Percentiles rank a stretch among this genome's conserved stretches.
phyloP scores from a whole-genome alignment of 2,113 vertebrate species.

The Rhineura floridana region DNA sequence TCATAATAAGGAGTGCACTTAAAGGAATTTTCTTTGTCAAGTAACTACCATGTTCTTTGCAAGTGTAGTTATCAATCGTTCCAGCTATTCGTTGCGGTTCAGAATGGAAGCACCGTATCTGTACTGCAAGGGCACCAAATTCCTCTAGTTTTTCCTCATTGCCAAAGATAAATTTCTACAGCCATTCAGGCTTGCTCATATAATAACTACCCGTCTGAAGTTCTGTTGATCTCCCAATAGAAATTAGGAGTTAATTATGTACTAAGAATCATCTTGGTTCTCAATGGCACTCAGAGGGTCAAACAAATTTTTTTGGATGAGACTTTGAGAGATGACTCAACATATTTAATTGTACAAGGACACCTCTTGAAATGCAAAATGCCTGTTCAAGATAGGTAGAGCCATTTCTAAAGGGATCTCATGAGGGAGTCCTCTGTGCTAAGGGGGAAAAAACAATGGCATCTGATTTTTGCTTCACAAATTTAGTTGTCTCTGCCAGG shows the following conservation, averaged over 20 bases:
- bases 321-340: neutral
- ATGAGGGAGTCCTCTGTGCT: neutral
- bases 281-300: neutral
- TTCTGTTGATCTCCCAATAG: accelerated
- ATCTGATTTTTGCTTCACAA: neutral
- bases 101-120: neutral
- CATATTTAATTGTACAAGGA: neutral
- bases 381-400: neutral
- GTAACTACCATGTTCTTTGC: accelerated
- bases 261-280: neutral
- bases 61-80: neutral
- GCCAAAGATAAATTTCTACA: neutral
- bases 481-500: neutral
- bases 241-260: neutral
- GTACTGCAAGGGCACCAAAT: neutral
- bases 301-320: neutral
- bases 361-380: slow-evolving; percentile 9
- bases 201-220: neutral
- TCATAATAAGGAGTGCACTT: too few relatives aligned
- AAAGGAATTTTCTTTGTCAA: neutral
- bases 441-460: neutral
- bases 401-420: slow-evolving; percentile 24
- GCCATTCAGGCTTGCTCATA: neutral
- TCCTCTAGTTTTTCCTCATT: neutral
- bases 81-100: neutral